These are phyloP conservation scores for Trachelus iudaicus DNA, from an alignment of 2,888 invertebrate species.

Conservation along the genomic window DNA sequence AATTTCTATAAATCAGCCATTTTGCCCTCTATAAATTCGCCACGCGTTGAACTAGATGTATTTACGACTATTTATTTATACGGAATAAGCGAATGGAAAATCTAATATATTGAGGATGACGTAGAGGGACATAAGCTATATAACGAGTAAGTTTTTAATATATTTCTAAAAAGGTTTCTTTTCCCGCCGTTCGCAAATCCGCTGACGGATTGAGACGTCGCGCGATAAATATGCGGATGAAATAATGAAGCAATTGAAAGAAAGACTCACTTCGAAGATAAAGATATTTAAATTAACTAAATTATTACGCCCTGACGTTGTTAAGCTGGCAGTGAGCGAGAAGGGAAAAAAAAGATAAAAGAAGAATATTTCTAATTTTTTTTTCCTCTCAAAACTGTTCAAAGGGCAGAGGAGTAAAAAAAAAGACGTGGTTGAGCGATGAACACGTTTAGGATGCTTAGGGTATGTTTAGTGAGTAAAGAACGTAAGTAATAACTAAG, in stretches of 20 bases:
- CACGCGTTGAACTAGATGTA: conserved; percentile 35
- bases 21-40: conserved; percentile 12
- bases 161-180: conserved; percentile 16
- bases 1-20: not conserved
- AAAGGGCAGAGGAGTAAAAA: conserved; percentile 9
- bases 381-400: not conserved
- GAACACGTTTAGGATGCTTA: conserved; percentile 52
- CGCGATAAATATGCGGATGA: conserved; percentile 30
- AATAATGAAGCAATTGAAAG: conserved; percentile 46
- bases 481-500: conserved; percentile 40
- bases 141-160: conserved; percentile 47
- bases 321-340: not conserved
- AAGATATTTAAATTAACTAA: conserved; percentile 18
- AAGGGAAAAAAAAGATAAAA: conserved; percentile 3
- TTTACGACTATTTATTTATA: conserved; percentile 56
- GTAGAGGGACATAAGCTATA: conserved; percentile 39
- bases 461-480: conserved; percentile 53
- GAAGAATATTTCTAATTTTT: not conserved
- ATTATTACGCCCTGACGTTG: conserved; percentile 18
- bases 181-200: not conserved
- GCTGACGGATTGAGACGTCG: not conserved
- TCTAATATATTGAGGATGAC: conserved; percentile 56
- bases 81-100: conserved; percentile 44
- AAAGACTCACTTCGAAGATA: conserved; percentile 43
- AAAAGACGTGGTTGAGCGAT: conserved; percentile 48